These are phyloP conservation scores for Caenorhabditis zanzibari DNA, from an alignment of 2,888 invertebrate genomes.

Conservation along the genomic window DNA sequence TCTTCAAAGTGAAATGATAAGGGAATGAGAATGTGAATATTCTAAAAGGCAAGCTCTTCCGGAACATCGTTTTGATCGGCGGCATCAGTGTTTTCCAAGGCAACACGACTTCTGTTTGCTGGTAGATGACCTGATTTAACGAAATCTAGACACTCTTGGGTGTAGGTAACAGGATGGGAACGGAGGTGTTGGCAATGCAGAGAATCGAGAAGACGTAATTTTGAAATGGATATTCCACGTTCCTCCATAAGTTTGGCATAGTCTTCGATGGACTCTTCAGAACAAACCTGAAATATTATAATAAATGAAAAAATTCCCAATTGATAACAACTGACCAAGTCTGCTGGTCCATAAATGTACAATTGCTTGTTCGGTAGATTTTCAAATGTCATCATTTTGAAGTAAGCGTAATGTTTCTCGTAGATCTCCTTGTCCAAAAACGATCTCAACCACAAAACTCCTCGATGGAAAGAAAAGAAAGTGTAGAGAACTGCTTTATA, in stretches of 20 bases:
- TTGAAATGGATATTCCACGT: slow-evolving; percentile 57
- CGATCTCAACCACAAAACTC: slow-evolving; percentile 78
- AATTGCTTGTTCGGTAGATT: slow-evolving; percentile 85
- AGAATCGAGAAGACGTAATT: slow-evolving; percentile 86
- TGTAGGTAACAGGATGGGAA: slow-evolving; percentile 85
- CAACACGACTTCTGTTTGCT: slow-evolving; percentile 58
- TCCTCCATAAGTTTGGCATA: slow-evolving; percentile 63
- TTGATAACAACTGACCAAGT: slow-evolving; percentile 46
- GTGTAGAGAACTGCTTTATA: slow-evolving; percentile 76
- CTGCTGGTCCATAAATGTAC: slow-evolving; percentile 86
- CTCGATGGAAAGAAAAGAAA: slow-evolving; percentile 77
- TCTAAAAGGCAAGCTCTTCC: slow-evolving; percentile 61
- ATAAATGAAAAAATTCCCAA: neutral
- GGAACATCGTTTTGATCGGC: slow-evolving; percentile 41
- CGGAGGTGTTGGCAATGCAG: slow-evolving; percentile 89
- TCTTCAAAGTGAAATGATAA: neutral
- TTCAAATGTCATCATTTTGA: slow-evolving; percentile 75
- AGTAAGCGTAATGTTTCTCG: slow-evolving; percentile 80
- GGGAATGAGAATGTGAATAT: neutral
- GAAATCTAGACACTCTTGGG: slow-evolving; percentile 73
- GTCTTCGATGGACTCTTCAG: slow-evolving; percentile 71
- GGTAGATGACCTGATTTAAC: slow-evolving; percentile 61
- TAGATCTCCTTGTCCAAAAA: slow-evolving; percentile 76
- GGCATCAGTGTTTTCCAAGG: slow-evolving; percentile 46
- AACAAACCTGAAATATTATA: slow-evolving; percentile 71